Evolutionary conservation across 2,797 vertebrate species (phyloP).

Genomic region (Adrianichthys oophorus): DNA sequence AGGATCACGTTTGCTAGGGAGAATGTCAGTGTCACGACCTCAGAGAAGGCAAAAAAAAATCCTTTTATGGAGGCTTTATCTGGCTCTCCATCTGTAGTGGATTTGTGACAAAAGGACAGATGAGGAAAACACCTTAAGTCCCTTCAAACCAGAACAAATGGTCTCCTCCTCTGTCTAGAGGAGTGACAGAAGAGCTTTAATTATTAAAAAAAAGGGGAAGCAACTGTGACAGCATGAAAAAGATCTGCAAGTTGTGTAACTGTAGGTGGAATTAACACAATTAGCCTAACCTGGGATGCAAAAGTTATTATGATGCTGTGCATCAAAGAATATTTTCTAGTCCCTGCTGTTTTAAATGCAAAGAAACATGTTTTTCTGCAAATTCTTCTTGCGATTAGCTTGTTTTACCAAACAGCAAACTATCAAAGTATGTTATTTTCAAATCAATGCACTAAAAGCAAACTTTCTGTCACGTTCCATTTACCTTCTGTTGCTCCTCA

Average conservation of each 20-base stretch:
- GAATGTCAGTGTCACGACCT: constrained; percentile 82
- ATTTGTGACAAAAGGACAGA: constrained; percentile 71
- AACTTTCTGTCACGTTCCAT: too few species aligned
- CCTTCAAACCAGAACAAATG: constrained; percentile 56
- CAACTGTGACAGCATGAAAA: constrained; percentile 53
- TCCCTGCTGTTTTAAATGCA: too few species aligned
- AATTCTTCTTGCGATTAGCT: too few species aligned
- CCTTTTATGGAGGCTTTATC: constrained; percentile 71
- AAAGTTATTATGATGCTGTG: constrained; percentile 3
- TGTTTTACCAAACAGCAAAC: too few species aligned
- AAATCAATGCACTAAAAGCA: too few species aligned
- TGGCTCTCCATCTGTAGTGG: constrained; percentile 75
- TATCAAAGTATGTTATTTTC: too few species aligned
- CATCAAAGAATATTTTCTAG: background rate
- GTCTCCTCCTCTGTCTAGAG: constrained; percentile 58
- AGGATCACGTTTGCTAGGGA: constrained; percentile 71
- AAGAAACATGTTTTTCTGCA: too few species aligned
- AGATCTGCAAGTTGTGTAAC: constrained; percentile 44
- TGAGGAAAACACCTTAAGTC: constrained; percentile 66
- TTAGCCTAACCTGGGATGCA: constrained; percentile 2
- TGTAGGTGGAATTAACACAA: constrained; percentile 36
- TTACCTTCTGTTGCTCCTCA: too few species aligned
- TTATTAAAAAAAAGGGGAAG: constrained; percentile 60
- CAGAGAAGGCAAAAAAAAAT: constrained; percentile 65
- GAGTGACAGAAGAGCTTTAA: constrained; percentile 54